A percentile compares a stretch with the other conserved stretches of the same genome.
Conservation (phyloP, 2,888 invertebrate genomes). For the Dusona sp. region DNA sequence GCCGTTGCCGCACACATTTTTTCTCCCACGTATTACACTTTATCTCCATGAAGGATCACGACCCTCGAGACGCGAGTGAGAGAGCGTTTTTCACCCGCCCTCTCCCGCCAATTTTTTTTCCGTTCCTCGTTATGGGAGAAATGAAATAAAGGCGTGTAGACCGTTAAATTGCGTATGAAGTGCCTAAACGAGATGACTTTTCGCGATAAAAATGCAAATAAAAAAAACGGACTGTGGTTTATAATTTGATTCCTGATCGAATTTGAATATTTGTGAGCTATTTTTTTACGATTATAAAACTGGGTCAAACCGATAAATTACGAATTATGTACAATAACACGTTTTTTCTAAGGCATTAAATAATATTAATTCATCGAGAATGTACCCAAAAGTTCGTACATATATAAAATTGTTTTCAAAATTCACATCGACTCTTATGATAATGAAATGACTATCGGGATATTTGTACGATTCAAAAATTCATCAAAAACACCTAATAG, state of each 20-base stretch:
- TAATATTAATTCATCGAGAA: no score
- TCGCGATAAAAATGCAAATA: constrained; percentile 23
- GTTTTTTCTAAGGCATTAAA: no score
- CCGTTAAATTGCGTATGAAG: constrained; percentile 26
- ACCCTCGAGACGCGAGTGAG: constrained; percentile 56
- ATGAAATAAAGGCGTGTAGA: constrained; percentile 47
- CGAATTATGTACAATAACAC: neutral
- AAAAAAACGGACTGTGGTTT: neutral
- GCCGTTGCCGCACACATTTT: constrained; percentile 54
- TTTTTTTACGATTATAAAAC: no score
- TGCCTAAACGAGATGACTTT: constrained; percentile 13
- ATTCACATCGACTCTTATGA: no score
- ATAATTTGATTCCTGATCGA: neutral
- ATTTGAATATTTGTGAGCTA: neutral
- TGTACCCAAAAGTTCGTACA: no score
- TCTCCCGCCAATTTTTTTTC: constrained; percentile 23
- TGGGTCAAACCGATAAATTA: neutral
- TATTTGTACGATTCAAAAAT: no score
- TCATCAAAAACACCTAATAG: no score
- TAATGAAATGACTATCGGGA: no score
- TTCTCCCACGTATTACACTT: constrained; percentile 46
- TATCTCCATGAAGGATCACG: constrained; percentile 55
- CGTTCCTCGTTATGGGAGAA: constrained; percentile 15
- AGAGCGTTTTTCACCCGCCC: neutral
- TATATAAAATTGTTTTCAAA: no score